Percentiles rank a stretch among this genome's conserved stretches.
Evolutionary conservation across 2,888 invertebrate genomes (phyloP).

Genomic region (Diloba caeruleocephala): DNA sequence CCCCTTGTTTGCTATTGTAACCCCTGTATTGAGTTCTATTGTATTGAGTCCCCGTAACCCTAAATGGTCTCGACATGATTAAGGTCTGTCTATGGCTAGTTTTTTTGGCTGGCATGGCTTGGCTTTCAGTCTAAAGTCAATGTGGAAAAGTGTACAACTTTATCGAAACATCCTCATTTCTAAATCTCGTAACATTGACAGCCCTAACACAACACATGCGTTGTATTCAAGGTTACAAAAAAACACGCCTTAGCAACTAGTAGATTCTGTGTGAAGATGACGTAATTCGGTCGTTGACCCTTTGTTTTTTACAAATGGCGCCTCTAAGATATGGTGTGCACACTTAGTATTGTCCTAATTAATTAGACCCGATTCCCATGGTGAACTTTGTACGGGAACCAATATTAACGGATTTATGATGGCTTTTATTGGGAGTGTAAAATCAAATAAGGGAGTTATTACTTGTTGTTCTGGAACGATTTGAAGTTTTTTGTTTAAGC

Average conservation of each 20-base stretch:
- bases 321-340: slow-evolving; percentile 47
- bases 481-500: no score
- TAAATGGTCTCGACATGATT: no score
- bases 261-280: slow-evolving; percentile 55
- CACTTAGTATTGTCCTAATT: slow-evolving; percentile 56
- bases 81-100: no score
- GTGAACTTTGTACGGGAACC: slow-evolving; percentile 19
- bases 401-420: slow-evolving; percentile 18
- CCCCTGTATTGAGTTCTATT: no score
- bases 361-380: slow-evolving; percentile 43
- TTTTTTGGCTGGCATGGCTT: no score
- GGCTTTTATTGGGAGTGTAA: slow-evolving; percentile 10
- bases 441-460: no score
- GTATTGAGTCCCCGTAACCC: no score
- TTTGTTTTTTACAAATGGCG: slow-evolving; percentile 62
- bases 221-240: slow-evolving; percentile 59
- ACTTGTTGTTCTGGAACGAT: no score
- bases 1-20: no score
- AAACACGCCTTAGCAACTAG: slow-evolving; percentile 51
- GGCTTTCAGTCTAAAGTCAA: no score
- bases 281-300: slow-evolving; percentile 58
- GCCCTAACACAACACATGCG: slow-evolving; percentile 43
- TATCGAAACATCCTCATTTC: not conserved
- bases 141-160: no score
- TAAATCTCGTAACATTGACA: slow-evolving; percentile 17